Percentiles rank a stretch among this genome's conserved stretches.
These are phyloP conservation scores for Cryptotermes secundus DNA, from an alignment of 1,140 invertebrate species.

Conservation along the genomic window DNA sequence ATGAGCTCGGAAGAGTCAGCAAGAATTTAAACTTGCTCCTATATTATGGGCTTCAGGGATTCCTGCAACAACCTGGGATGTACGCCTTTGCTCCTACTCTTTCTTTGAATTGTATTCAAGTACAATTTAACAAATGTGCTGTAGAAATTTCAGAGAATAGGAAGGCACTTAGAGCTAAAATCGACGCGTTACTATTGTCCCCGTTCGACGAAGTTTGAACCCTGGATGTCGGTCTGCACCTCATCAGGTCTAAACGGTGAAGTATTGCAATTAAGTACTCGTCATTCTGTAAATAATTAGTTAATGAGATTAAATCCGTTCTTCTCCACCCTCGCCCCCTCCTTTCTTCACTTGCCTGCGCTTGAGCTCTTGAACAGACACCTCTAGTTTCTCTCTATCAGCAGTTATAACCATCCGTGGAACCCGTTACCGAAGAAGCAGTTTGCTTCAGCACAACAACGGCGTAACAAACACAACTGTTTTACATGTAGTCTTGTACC, in stretches of 20 bases:
- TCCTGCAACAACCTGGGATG: background rate
- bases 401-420: background rate
- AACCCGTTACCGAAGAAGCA: background rate
- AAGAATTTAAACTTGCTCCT: no score
- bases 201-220: no score
- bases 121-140: conserved; percentile 14
- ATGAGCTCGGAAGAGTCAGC: no score
- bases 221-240: background rate
- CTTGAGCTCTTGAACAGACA: background rate
- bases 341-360: conserved; percentile 1
- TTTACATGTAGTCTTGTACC: no score
- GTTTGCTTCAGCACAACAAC: background rate
- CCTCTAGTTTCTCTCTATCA: conserved; percentile 2
- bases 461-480: background rate
- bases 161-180: background rate
- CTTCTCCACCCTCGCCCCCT: background rate
- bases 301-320: conserved; percentile 18
- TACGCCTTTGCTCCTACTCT: background rate
- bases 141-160: background rate
- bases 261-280: conserved; percentile 16
- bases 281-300: conserved; percentile 17
- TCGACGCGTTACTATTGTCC: background rate
- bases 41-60: background rate
- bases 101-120: background rate
- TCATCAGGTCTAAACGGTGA: conserved; percentile 6